Base-by-base conservation (phyloP, 2,797 vertebrate genomes). In the Neoniphon sammara region DNA sequence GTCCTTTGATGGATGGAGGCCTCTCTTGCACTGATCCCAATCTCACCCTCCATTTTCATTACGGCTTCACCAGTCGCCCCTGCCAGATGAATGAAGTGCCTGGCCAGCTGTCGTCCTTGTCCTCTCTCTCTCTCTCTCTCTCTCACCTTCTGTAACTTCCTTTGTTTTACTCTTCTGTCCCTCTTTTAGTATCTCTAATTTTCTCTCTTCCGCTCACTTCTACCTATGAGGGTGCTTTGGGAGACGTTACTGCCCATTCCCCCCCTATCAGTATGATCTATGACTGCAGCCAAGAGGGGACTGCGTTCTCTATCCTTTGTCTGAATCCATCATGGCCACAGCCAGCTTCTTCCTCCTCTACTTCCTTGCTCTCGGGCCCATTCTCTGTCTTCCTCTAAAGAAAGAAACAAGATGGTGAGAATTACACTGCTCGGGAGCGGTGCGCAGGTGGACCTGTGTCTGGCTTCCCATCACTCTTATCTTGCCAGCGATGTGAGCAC, bases 11-110 rank as follows among this genome's bases (percentile, higher is more conserved):
- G 91, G 90, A 94, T 94, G 82, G 88, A 90, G 91, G 87, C 85
- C 71, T 77, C 82, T 78, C 85, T 78, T 77, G 66, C 82, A 55
- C 78, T 81, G 90, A 92, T 93, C 87, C 85, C 77, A 87, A 91
- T 92, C 92, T 90, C 39, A 67, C 87, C 79, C 91, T 88, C 91
- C 87, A 82, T 93, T 93, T 93, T 91, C 91, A 90, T 93, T 90
- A 93, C 82, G 87, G 84, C 87, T 76, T 78, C 62, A 62, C 71
- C 52, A 84, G 76, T 87, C 80, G 82, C 83, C 86, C 78, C 89
- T 88, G 86, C 81, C 89, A 91, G 90, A 91, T 91, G 87, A 91
- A 90, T 78, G 73, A 80, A 81, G 87, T 82, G 86, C 70, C 85
- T 58, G 44, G 86, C 92, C 91, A 91, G 89, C 90, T 92, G 90